Percentiles rank a stretch among this genome's conserved stretches.
phyloP scores from a whole-genome alignment of 2,888 invertebrate species.

The Mellilla xanthometata region DNA sequence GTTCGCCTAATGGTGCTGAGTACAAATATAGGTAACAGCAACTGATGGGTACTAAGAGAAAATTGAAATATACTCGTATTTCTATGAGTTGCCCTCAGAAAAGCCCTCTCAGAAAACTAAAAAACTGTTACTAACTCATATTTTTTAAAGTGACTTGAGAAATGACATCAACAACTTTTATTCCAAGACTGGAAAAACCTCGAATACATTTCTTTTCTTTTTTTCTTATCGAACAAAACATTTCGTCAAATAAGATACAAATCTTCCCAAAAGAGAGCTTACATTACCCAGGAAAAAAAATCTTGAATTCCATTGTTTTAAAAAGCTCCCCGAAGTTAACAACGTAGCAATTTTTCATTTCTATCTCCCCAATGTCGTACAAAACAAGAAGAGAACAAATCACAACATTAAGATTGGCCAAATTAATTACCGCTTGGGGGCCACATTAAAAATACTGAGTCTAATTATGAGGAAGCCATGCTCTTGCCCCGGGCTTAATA shows the following conservation, averaged over 20 bases:
- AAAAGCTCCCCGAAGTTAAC: constrained; percentile 8
- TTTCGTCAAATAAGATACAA: not conserved
- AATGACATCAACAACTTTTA: no score
- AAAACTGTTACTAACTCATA: no score
- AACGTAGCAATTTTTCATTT: constrained; percentile 21
- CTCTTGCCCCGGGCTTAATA: constrained; percentile 36
- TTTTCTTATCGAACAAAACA: no score
- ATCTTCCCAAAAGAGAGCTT: not conserved
- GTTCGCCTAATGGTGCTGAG: constrained; percentile 2
- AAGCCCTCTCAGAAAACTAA: no score
- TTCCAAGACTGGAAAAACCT: no score
- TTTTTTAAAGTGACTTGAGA: no score
- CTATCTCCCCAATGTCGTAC: constrained; percentile 24
- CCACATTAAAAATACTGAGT: constrained; percentile 40
- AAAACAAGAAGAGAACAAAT: constrained; percentile 36
- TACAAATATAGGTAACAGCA: no score
- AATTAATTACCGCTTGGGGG: constrained; percentile 34
- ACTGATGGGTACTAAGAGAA: no score
- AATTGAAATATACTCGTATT: no score
- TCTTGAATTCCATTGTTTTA: constrained; percentile 3
- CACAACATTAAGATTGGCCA: constrained; percentile 25
- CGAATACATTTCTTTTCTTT: no score
- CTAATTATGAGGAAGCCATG: constrained; percentile 44
- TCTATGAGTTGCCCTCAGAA: no score
- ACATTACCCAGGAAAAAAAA: not conserved